Conservation (phyloP, 1,140 invertebrate genomes). For the Macrobrachium rosenbergii region DNA sequence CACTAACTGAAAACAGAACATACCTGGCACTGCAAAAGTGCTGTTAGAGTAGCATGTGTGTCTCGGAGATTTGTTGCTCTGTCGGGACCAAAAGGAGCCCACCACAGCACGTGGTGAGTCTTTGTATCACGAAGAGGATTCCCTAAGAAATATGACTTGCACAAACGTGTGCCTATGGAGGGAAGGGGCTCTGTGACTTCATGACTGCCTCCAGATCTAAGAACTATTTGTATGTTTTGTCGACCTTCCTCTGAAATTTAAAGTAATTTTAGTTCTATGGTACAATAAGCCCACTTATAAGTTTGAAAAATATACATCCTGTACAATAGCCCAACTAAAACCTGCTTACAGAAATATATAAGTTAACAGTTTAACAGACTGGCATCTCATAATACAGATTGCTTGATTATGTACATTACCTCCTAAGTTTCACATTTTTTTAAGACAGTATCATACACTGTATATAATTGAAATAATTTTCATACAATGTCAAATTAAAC, state of each 20-base stretch:
- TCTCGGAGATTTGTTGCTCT: constrained; percentile 62
- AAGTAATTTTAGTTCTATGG: no score
- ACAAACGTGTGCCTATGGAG: constrained; percentile 50
- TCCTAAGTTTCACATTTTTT: no score
- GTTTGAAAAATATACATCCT: no score
- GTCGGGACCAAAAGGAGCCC: constrained; percentile 64
- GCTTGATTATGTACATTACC: no score
- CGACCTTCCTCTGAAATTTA: constrained; percentile 52
- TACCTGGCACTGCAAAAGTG: constrained; percentile 63
- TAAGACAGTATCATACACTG: no score
- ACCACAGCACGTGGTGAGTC: constrained; percentile 61
- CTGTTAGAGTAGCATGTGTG: constrained; percentile 61
- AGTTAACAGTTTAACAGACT: no score
- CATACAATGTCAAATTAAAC: no score
- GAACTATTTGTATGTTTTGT: constrained; percentile 58
- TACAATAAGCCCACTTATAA: no score
- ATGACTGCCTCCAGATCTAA: constrained; percentile 60
- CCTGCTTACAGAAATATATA: no score
- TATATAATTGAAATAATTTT: no score
- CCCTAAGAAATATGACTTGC: constrained; percentile 59
- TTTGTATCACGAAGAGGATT: constrained; percentile 58
- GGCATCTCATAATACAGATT: no score
- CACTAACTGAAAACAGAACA: neutral
- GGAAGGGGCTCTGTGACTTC: constrained; percentile 55
- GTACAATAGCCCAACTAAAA: no score